Evolutionary conservation across 1,140 invertebrate genomes (phyloP), one percentile per base, ranked within the genome.

Genomic region (Caenorhabditis remanei): DNA sequence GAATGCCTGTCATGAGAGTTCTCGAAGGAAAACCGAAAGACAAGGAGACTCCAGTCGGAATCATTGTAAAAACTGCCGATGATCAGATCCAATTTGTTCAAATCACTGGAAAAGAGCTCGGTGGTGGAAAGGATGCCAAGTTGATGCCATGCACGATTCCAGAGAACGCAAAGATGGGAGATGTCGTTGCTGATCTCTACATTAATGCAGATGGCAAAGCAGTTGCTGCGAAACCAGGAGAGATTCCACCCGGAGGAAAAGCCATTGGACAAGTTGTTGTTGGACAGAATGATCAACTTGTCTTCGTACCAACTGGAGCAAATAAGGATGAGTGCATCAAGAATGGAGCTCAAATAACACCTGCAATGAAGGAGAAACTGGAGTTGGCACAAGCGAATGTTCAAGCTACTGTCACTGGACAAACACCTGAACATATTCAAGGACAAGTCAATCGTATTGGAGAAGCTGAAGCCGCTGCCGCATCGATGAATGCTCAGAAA

Each of bases 71-170:
- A n/a, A 24, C 40, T 21, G n/a, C 21, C 14, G 71, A 79, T 14
- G 46, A 79, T 5, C 19, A 79, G 53, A n/a, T 79, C 13, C 71
- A 79, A 24, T 79, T 79, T 24, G 71, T 79, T 41, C 71, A 79
- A 79, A 79, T 79, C 13, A 46, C 46, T 32, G 71, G 71, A 50
- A 79, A 40, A 79, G 71, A 79, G n/a, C 71, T 79, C 9, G 46
- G 71, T 32, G 71, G 71, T 13, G 71, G 71, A 79, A 79, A 79
- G n/a, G 46, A 79, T n/a, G 71, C 71, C 6, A 79, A 79, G n/a
- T 53, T 79, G 71, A 48, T 79, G 71, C 71, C 71, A 7, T 79
- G 71, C 71, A 50, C 46, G 8, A 79, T 79, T 50, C 71, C 71
- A 24, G 71, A 79, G n/a, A 79, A 79, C 53, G 71, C 46, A 41